A percentile compares a stretch with the other conserved stretches of the same genome.
These are phyloP conservation scores for Candoia aspera DNA, from an alignment of 2,113 vertebrate genomes.

Conservation along the genomic window DNA sequence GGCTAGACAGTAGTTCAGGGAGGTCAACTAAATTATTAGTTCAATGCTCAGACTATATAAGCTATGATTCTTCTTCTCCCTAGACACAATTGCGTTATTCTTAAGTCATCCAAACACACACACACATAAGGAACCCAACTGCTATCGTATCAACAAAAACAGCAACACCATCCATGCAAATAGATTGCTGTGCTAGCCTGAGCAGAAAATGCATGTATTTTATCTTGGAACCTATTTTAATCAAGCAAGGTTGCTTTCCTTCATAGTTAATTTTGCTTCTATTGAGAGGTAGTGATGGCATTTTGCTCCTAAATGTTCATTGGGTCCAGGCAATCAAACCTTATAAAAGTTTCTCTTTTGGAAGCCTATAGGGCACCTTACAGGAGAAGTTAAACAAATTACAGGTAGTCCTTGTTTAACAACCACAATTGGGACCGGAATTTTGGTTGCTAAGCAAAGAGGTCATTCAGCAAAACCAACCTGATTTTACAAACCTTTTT, in stretches of 20 bases:
- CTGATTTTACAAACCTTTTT: no score
- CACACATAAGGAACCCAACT: not conserved
- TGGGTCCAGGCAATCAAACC: not conserved
- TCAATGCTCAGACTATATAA: not conserved
- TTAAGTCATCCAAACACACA: not conserved
- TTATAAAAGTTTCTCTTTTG: not conserved
- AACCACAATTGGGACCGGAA: no score
- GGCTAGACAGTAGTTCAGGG: not conserved
- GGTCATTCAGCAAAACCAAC: no score
- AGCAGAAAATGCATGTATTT: not conserved
- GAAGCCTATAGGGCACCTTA: not conserved
- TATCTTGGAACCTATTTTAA: not conserved
- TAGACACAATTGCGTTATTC: not conserved
- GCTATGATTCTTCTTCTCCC: not conserved
- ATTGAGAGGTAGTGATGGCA: not conserved
- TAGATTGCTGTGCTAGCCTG: not conserved
- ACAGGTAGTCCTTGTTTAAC: no score
- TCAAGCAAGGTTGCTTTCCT: not conserved
- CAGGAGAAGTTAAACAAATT: not conserved
- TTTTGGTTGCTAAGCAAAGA: no score
- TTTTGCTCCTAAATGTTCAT: not conserved
- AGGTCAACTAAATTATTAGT: conserved; percentile 26
- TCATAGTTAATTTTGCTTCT: not conserved
- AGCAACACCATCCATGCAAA: not conserved
- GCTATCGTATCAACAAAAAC: not conserved